phyloP scores from a whole-genome alignment of 1,140 invertebrate species.

The Vanessa tameamea region DNA sequence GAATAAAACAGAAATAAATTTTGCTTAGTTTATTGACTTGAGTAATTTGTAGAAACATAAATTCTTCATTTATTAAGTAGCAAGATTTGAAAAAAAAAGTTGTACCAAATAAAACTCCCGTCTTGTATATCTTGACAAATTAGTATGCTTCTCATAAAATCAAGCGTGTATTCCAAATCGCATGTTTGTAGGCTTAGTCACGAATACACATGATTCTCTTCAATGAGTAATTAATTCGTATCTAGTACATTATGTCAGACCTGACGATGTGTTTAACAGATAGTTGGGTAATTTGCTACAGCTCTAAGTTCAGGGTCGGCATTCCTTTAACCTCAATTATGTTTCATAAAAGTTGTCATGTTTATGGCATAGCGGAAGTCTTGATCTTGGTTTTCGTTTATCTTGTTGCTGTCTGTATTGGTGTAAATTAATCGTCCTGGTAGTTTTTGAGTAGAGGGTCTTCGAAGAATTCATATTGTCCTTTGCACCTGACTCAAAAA shows the following conservation, averaged over 20 bases:
- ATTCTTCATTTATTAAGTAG: no score
- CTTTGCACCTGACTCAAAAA: no score
- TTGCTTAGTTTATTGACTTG: no score
- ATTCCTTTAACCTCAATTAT: conserved; percentile 24
- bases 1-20: no score
- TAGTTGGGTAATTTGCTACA: not conserved
- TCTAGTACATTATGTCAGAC: conserved; percentile 20
- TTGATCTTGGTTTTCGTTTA: conserved; percentile 15
- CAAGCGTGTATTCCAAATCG: not conserved
- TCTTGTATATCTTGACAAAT: not conserved
- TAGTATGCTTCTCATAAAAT: not conserved
- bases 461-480: no score
- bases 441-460: no score
- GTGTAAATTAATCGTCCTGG: not conserved
- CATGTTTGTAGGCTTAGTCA: conserved; percentile 15
- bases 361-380: conserved; percentile 27
- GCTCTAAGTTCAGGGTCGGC: conserved; percentile 30
- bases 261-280: conserved; percentile 18
- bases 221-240: conserved; percentile 20
- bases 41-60: no score
- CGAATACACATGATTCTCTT: conserved; percentile 19
- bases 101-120: not conserved
- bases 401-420: not conserved
- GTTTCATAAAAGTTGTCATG: conserved; percentile 26
- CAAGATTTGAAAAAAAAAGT: no score